Evolutionary conservation across 1,140 invertebrate genomes (phyloP).

Genomic region (Lordiphosa mommai): DNA sequence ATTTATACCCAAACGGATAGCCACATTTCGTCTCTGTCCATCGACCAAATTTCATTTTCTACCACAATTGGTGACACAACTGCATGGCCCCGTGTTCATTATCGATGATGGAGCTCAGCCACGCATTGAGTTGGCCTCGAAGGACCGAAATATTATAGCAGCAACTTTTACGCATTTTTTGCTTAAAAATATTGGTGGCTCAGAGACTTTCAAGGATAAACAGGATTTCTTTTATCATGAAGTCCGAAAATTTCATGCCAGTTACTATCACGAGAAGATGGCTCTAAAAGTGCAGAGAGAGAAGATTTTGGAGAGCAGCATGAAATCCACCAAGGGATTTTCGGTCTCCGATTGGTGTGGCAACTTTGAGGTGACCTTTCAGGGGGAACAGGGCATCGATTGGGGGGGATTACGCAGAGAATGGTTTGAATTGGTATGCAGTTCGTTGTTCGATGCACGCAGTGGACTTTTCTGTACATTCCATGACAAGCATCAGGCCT

Average conservation of each 20-base stretch:
- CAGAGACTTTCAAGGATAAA: conserved; percentile 97
- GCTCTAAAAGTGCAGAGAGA: conserved; percentile 90
- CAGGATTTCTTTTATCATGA: conserved; percentile 97
- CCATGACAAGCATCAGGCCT: conserved; percentile 89
- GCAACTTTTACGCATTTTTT: conserved; percentile 95
- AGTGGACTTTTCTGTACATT: conserved; percentile 92
- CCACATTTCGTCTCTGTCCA: conserved; percentile 95
- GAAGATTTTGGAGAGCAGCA: conserved; percentile 89
- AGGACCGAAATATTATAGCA: conserved; percentile 93
- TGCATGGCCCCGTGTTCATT: conserved; percentile 82
- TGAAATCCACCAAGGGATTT: conserved; percentile 89
- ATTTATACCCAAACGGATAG: conserved; percentile 94
- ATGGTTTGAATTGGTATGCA: conserved; percentile 95
- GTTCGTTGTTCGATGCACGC: conserved; percentile 90
- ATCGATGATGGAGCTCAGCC: conserved; percentile 96
- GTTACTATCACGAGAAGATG: conserved; percentile 91
- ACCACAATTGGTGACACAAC: conserved; percentile 80
- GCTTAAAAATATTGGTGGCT: conserved; percentile 96
- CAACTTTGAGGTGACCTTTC: conserved; percentile 95
- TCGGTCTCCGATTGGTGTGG: conserved; percentile 93
- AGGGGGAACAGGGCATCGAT: conserved; percentile 95
- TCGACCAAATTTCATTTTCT: conserved; percentile 90
- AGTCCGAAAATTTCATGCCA: conserved; percentile 91
- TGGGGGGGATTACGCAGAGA: conserved; percentile 95
- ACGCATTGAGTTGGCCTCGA: conserved; percentile 88